Evolutionary conservation across 2,113 vertebrate genomes (phyloP).

Genomic region (Azemiops feae): DNA sequence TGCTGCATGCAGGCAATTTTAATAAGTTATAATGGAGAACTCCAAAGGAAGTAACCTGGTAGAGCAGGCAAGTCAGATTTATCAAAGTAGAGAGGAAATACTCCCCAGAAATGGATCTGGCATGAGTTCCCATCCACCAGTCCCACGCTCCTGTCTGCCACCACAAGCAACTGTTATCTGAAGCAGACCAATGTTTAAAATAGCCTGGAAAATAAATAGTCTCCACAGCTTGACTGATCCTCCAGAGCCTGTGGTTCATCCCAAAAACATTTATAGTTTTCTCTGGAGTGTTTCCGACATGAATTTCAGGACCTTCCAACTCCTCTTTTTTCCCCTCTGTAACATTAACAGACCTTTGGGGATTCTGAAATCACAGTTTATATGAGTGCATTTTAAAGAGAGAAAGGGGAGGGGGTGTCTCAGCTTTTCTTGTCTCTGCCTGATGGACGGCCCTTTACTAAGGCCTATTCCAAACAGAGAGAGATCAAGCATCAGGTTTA

Average conservation of each 20-base stretch:
- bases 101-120: slow-evolving; percentile 75
- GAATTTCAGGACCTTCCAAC: slow-evolving; percentile 66
- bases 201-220: slow-evolving; percentile 74
- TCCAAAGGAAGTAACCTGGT: slow-evolving; percentile 73
- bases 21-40: slow-evolving; percentile 70
- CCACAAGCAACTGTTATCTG: slow-evolving; percentile 74
- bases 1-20: slow-evolving; percentile 69
- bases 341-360: slow-evolving; percentile 66
- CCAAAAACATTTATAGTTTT: slow-evolving; percentile 70
- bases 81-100: slow-evolving; percentile 72
- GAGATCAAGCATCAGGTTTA: slow-evolving; percentile 47
- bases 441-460: slow-evolving; percentile 32
- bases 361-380: slow-evolving; percentile 55
- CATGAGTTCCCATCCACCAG: slow-evolving; percentile 67
- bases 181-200: slow-evolving; percentile 73
- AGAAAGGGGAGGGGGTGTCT: not conserved
- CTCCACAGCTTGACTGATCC: slow-evolving; percentile 64
- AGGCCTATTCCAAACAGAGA: slow-evolving; percentile 59
- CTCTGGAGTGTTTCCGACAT: slow-evolving; percentile 70
- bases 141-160: slow-evolving; percentile 76
- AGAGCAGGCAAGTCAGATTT: slow-evolving; percentile 68
- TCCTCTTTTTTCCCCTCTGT: slow-evolving; percentile 58
- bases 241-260: slow-evolving; percentile 71
- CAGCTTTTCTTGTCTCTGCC: slow-evolving; percentile 27
- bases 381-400: slow-evolving; percentile 54